These are phyloP conservation scores for Megastigmus dorsalis DNA, from an alignment of 2,888 invertebrate genomes.

Conservation along the genomic window DNA sequence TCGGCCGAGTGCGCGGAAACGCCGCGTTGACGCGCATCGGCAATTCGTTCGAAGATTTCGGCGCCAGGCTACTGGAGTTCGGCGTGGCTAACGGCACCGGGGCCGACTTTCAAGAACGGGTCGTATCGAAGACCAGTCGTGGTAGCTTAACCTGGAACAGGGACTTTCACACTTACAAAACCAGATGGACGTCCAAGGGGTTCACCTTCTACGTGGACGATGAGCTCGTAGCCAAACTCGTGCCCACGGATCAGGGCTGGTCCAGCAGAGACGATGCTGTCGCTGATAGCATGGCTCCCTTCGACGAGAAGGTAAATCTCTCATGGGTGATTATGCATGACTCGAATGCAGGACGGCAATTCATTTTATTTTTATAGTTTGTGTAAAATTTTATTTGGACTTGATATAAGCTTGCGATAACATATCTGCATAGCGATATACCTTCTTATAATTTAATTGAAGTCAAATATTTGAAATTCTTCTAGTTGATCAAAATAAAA, in stretches of 20 bases:
- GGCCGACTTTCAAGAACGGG: conserved; percentile 57
- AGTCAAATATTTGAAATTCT: no score
- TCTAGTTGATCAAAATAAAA: no score
- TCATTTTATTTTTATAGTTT: no score
- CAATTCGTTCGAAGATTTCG: conserved; percentile 55
- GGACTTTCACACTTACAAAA: conserved; percentile 75
- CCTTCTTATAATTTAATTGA: no score
- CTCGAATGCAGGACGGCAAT: no score
- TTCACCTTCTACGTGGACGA: conserved; percentile 64
- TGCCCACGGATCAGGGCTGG: conserved; percentile 57
- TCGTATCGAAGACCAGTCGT: conserved; percentile 56
- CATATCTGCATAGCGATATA: no score
- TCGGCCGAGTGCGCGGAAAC: conserved; percentile 76
- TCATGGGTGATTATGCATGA: no score
- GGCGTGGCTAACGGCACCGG: conserved; percentile 63
- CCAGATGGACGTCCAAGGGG: conserved; percentile 75
- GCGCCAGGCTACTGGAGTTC: conserved; percentile 65
- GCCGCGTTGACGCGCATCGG: conserved; percentile 58
- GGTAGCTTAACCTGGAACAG: conserved; percentile 65
- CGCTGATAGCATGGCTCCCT: conserved; percentile 78
- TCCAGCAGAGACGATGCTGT: conserved; percentile 11
- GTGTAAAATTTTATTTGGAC: no score
- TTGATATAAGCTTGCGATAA: no score
- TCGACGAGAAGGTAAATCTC: conserved; percentile 65
- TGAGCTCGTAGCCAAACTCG: conserved; percentile 60